A percentile compares a stretch with the other conserved stretches of the same genome.
Evolutionary conservation across 2,113 vertebrate species (phyloP).

Genomic region (Lepisosteus osseus): DNA sequence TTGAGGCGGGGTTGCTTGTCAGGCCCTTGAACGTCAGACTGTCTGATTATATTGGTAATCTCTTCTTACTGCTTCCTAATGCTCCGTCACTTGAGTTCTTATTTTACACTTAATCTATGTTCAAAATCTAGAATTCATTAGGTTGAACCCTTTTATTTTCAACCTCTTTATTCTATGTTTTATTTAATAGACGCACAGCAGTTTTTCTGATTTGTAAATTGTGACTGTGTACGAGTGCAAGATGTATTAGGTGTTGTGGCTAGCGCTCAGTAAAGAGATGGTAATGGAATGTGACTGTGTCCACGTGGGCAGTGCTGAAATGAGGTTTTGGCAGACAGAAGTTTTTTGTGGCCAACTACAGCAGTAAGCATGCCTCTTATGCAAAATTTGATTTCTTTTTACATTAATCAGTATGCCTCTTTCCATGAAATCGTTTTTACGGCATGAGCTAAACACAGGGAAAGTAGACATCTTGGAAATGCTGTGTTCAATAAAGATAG

Average conservation of each 20-base stretch:
- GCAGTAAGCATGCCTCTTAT: not conserved
- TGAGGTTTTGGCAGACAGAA: not conserved
- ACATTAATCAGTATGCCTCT: not conserved
- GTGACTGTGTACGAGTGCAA: too few relatives aligned
- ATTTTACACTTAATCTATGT: too few relatives aligned
- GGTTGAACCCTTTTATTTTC: too few relatives aligned
- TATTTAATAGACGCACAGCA: too few relatives aligned
- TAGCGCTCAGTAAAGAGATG: not conserved
- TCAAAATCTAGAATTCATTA: too few relatives aligned
- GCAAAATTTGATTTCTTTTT: not conserved
- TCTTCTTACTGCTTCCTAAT: not conserved
- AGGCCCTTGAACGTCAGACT: conserved; percentile 62
- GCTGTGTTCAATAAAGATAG: too few relatives aligned
- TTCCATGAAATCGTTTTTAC: too few relatives aligned
- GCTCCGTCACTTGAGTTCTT: too few relatives aligned
- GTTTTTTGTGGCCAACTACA: not conserved
- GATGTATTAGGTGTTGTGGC: not conserved
- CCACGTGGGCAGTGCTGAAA: not conserved
- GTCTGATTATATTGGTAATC: conserved; percentile 71
- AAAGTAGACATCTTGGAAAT: too few relatives aligned
- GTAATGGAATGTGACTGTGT: not conserved
- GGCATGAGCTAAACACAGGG: too few relatives aligned
- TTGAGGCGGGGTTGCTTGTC: conserved; percentile 69
- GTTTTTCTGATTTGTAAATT: too few relatives aligned
- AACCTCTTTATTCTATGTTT: too few relatives aligned